Evolutionary conservation across 2,113 vertebrate genomes (phyloP).

Genomic region (Crotalus helleri): DNA sequence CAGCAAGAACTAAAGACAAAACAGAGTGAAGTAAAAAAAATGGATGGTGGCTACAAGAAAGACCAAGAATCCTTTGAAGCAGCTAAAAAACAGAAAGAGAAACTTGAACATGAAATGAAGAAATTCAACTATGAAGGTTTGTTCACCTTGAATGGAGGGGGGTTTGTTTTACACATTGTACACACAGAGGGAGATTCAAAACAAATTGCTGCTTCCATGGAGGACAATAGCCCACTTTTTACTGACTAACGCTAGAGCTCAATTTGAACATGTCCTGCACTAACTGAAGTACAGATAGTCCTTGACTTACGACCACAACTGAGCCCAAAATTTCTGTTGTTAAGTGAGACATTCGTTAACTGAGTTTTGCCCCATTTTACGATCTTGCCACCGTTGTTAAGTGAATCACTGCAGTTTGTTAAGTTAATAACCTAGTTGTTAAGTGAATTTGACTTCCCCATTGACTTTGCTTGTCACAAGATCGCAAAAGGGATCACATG

Average conservation of each 20-base stretch:
- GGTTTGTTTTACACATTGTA: background rate
- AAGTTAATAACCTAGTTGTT: no score
- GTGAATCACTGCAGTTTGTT: no score
- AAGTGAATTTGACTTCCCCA: background rate
- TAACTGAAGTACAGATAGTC: background rate
- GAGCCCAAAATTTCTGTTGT: background rate
- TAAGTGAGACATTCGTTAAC: background rate
- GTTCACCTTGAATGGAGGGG: background rate
- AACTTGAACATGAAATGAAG: conserved; percentile 78
- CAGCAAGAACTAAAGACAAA: conserved; percentile 87
- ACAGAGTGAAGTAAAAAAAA: conserved; percentile 85
- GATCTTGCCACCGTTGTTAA: background rate
- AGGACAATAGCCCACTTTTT: background rate
- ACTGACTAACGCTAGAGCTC: background rate
- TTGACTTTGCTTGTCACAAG: background rate
- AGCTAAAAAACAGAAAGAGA: conserved; percentile 72
- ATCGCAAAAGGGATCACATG: background rate
- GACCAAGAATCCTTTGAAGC: conserved; percentile 77
- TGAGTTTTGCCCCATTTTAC: background rate
- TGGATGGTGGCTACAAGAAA: conserved; percentile 86
- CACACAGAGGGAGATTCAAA: background rate
- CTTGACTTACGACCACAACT: background rate
- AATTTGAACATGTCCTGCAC: background rate
- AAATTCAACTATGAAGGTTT: conserved; percentile 88
- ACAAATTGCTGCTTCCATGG: background rate